Base-by-base conservation (phyloP, 2,888 invertebrate species). In the Pterostichus madidus region DNA sequence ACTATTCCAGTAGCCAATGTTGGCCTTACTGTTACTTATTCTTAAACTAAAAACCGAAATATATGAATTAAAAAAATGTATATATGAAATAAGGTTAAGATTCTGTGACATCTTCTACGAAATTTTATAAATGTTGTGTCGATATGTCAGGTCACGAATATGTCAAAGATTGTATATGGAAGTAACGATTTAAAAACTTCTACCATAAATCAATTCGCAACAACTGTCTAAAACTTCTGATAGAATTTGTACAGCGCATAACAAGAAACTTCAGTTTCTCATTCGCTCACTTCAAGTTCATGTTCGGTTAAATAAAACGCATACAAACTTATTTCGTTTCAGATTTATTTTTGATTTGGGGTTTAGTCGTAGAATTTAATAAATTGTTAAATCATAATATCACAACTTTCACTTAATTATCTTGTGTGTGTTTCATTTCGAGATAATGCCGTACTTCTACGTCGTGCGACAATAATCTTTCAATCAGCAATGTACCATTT, bases 181-280 rank as follows among this genome's bases (percentile, higher is more conserved):
- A 77, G 39, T 39, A 56, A 44, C 59, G 78, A 59, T 78, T 59
- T 78, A 46, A 75, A 78, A 78, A 78, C 59, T 78, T 78, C 39
- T 44, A 17, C 13, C 78, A 78, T 78, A 78, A 78, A 78, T 78
- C 78, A 78, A 59, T 46, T 44, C n/a, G 59, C 56, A 59, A 59
- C 78, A 78, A 78, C 59, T 78, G 78, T 78, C 61, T 44, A 53
- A 78, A 78, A 78, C 78, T 78, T 78, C 46, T 78, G 61, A 78
- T 44, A 78, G 78, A 78, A 78, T 61, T 78, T 78, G 52, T 56
- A 78, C 44, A 61, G 31, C 46, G 17, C 39, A 61, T 78, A 78
- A 78, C 78, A 78, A 78, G 78, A 78, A 78, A 78, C 78, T 78
- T 61, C 5, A 61, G 13, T 17, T 56, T 2, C 44, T 71, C 5